Base-by-base conservation (phyloP, 2,888 invertebrate genomes). In the Brachypalpus laphriformis region DNA sequence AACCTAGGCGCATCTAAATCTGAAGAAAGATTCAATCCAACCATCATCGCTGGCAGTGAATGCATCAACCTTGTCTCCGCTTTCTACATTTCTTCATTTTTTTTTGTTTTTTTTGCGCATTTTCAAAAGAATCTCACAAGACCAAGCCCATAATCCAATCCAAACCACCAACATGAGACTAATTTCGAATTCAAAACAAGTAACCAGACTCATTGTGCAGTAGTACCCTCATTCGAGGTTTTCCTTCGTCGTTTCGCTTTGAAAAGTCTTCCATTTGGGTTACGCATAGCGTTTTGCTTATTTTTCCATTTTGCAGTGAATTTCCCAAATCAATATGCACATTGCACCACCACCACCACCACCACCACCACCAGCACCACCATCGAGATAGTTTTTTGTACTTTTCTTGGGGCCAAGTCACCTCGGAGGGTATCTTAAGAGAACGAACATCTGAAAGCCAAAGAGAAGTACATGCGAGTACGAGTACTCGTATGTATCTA, bases 271-370 rank as follows among this genome's bases (percentile, higher is more conserved):
- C 11, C 28, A 47, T 37, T 34, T 56, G 34, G 54, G 74, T 57
- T 42, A 61, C 14, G 57, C 37, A 9, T 37, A n/a, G 6, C 7
- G 18, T 66, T 34, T 37, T 28, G 66, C 28, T 34, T 40, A 11
- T n/a, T 45, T 56, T 28, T 34, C 7, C 11, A 22, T 28, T 65
- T 40, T 72, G 65, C 28, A 40, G 40, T 66, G 74, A 57, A 65
- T 80, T 80, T 65, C 42, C 49, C 65, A 59, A 80, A 80, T 74
- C 65, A 80, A 74, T 80, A 80, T 78, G 63, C 78, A 49, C 18
- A 40, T 31, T n/a, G 40, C 40, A 25, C n/a, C n/a, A n/a, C n/a
- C n/a, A n/a, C n/a, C n/a, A n/a, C n/a, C n/a, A n/a, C n/a, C n/a
- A n/a, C n/a, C n/a, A n/a, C n/a, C n/a, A n/a, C n/a, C n/a, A n/a